A percentile compares a stretch with the other conserved stretches of the same genome.
These are phyloP conservation scores for Augochlorella aurata DNA, from an alignment of 2,888 invertebrate species.

Conservation along the genomic window DNA sequence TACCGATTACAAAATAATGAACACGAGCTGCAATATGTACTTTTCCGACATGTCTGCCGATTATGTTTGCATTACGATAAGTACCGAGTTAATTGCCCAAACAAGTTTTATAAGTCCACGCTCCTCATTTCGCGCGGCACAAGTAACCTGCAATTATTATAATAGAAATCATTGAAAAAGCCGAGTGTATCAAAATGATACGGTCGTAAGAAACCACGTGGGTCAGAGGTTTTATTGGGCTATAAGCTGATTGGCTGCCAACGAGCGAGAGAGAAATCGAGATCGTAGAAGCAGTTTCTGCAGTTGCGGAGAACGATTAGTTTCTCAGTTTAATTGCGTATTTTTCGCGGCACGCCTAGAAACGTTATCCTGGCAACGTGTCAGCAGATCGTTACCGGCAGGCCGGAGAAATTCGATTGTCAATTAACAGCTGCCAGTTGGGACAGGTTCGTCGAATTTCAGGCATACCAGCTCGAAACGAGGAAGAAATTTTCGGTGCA, in stretches of 20 bases:
- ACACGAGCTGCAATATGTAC: neutral
- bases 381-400: neutral
- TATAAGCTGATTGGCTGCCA: neutral
- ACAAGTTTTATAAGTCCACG: neutral
- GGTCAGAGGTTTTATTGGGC: neutral
- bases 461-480: neutral
- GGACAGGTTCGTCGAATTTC: neutral
- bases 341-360: neutral
- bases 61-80: neutral
- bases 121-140: neutral
- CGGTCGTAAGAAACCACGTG: neutral
- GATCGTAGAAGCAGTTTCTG: neutral
- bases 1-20: neutral
- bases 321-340: neutral
- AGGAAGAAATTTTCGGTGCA: slow-evolving; percentile 3
- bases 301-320: neutral
- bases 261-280: neutral
- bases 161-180: neutral
- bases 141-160: neutral
- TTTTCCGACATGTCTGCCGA: neutral
- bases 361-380: neutral
- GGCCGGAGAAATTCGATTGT: slow-evolving; percentile 17
- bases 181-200: neutral
- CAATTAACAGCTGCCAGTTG: slow-evolving; percentile 13
- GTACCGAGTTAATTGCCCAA: neutral